These are phyloP conservation scores for Australoheros facetus DNA, from an alignment of 2,797 vertebrate species.

Conservation along the genomic window DNA sequence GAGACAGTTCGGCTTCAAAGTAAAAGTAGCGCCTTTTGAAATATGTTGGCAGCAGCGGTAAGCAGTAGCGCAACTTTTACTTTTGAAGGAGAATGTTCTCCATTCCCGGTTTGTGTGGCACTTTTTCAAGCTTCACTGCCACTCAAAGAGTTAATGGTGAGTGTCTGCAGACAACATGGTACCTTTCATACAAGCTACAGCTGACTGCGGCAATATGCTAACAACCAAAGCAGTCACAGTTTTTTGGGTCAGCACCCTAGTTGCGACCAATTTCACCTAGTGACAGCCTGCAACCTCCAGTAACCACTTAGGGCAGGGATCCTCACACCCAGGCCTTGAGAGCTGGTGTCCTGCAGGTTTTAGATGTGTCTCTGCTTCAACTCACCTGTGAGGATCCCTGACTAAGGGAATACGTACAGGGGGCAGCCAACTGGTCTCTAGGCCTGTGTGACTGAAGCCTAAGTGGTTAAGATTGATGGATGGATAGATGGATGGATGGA, in stretches of 20 bases:
- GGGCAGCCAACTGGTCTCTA: background rate
- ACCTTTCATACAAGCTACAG: background rate
- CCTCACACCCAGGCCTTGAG: no score
- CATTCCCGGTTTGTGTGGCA: background rate
- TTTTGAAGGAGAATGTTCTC: background rate
- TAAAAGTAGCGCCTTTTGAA: background rate
- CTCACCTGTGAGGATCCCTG: no score
- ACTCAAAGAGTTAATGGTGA: background rate
- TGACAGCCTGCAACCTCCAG: background rate
- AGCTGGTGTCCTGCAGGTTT: no score
- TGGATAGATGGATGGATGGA: background rate
- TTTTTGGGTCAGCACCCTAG: background rate
- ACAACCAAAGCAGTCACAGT: background rate
- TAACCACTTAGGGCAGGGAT: background rate
- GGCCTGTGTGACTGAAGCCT: background rate
- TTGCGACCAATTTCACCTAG: background rate
- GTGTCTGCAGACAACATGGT: background rate
- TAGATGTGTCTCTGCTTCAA: no score
- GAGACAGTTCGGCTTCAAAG: background rate
- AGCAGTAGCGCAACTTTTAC: accelerated
- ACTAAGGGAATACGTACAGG: background rate
- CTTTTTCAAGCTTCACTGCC: background rate
- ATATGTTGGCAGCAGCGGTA: no score
- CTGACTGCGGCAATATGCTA: background rate
- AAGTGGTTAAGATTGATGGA: background rate